Percentiles rank a stretch among this genome's conserved stretches.
These are phyloP conservation scores for Celastrina argiolus DNA, from an alignment of 2,888 invertebrate genomes.

Conservation along the genomic window DNA sequence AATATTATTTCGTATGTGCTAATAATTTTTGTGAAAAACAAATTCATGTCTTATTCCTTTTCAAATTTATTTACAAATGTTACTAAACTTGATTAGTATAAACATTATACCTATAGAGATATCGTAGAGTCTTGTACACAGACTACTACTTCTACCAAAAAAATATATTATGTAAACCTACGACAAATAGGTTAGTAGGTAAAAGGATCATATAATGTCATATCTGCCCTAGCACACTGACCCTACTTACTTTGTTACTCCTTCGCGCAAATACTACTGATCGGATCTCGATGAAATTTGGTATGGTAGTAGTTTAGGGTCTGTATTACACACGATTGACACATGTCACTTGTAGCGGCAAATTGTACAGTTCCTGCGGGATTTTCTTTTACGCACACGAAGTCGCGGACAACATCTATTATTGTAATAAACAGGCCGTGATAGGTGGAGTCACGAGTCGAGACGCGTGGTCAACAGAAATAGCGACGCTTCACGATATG, in stretches of 20 bases:
- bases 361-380: too few relatives aligned
- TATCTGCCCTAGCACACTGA: background rate
- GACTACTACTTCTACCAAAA: background rate
- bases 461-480: background rate
- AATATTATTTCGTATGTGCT: constrained; percentile 4
- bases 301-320: too few relatives aligned
- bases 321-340: too few relatives aligned
- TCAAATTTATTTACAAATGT: background rate
- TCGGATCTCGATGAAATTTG: too few relatives aligned
- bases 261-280: too few relatives aligned
- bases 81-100: background rate
- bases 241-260: too few relatives aligned
- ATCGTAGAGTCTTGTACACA: background rate
- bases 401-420: too few relatives aligned
- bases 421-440: background rate
- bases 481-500: background rate
- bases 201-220: background rate
- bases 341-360: too few relatives aligned
- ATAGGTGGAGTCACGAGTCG: background rate
- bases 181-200: background rate
- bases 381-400: too few relatives aligned
- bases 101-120: too few relatives aligned
- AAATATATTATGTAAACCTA: background rate
- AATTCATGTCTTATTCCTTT: background rate
- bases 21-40: background rate